Percentiles rank a stretch among this genome's conserved stretches.
Evolutionary conservation across 2,113 vertebrate species (phyloP).

Genomic region (Clarias magur): DNA sequence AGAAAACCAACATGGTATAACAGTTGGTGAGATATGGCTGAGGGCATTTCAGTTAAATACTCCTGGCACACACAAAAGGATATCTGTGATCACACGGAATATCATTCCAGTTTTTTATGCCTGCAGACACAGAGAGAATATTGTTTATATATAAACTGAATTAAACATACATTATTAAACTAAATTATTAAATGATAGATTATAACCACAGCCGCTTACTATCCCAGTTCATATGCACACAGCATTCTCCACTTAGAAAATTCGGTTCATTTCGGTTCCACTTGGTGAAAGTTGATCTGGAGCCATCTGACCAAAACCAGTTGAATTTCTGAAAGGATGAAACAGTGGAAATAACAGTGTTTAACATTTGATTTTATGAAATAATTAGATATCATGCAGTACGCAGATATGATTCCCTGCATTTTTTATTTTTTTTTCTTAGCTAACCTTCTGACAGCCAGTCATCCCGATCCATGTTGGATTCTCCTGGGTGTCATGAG

Average conservation of each 20-base stretch:
- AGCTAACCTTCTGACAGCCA: constrained; percentile 18
- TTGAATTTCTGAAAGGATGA: background rate
- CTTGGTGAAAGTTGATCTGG: background rate
- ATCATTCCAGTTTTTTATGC: too few relatives aligned
- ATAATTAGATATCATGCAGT: too few relatives aligned
- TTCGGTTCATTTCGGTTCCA: constrained; percentile 26
- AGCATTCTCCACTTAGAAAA: background rate
- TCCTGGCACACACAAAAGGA: too few relatives aligned
- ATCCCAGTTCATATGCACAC: background rate
- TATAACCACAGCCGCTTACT: background rate
- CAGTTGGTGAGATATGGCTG: too few relatives aligned
- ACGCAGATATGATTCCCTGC: background rate
- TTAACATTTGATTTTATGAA: background rate
- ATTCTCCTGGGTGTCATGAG: background rate
- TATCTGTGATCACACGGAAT: too few relatives aligned
- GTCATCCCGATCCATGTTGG: constrained; percentile 26
- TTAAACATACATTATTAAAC: too few relatives aligned
- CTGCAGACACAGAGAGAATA: too few relatives aligned
- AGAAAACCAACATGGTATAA: too few relatives aligned
- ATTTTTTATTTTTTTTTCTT: background rate
- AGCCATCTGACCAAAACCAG: constrained; percentile 33
- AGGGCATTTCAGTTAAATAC: too few relatives aligned
- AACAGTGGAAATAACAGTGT: background rate
- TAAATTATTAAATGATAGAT: too few relatives aligned
- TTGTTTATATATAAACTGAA: too few relatives aligned